Evolutionary conservation across 2,888 invertebrate species (phyloP), one percentile per base, ranked within the genome.

Genomic region (Melanostoma mellinum): DNA sequence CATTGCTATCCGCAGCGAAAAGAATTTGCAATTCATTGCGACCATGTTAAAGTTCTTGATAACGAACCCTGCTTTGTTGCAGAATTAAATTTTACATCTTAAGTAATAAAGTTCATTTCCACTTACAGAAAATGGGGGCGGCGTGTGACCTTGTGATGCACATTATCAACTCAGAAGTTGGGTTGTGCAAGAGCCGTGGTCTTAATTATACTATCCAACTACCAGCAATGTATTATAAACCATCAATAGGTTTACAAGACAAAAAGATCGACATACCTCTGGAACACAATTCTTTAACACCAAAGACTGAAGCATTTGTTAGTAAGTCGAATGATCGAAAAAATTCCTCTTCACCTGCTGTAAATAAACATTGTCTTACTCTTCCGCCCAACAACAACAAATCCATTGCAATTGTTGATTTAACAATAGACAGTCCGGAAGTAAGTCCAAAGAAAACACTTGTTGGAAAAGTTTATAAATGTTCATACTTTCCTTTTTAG

Each of bases 91-190:
- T 20, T 1, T 20, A 20, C 20, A 1, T 20, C 20, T 20, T 20
- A 1, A 20, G 6, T n/a, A 38, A 2, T 5, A 33, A 9, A 6
- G 1, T 6, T 53, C 42, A 52, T 85, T 69, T 79, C 20, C 20
- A 20, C 72, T 60, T 91, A 0, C 91, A 98, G 97, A 98, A 98
- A 96, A 92, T 99, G 90, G 99, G 98, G 96, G 97, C 98, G 36
- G 94, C 97, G 67, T 98, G 98, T 93, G 99, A 99, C 93, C 93
- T 99, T 86, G 97, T 98, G 10, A 95, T 98, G 93, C 96, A 97
- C 58, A 93, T 99, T 88, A 94, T 99, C 87, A 94, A 96, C 92
- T 94, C 96, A 74, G 97, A 97, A 89, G 95, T 97, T 60, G 94
- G 95, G 67, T 96, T 94, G 89, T 97, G 97, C 92, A 97, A 98